Evolutionary conservation across 64 coral and sea anemone species (phyloP), one percentile per base, ranked within the genome.

Genomic region (Montipora efflorescens): DNA sequence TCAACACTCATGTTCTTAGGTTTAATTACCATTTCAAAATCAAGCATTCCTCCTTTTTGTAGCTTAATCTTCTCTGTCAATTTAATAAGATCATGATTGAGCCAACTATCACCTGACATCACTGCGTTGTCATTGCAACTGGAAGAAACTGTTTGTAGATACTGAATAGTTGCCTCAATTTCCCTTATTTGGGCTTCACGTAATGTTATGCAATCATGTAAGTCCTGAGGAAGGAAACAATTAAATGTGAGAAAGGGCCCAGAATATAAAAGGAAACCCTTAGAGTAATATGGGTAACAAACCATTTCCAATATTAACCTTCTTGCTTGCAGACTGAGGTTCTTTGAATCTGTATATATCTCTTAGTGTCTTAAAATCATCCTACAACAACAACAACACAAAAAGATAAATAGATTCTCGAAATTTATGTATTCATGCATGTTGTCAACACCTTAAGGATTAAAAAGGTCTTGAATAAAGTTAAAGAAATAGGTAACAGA

Each of bases 271-370:
- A 36, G 36, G 1, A 36, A 36, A 36, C 36, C 36, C 36, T 36
- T 36, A 2, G 36, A 36, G 36, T 36, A 36, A 36, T 36, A 36
- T 2, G 36, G 36, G 36, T 36, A 36, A 36, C 36, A 36, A 36
- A 36, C 49, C 53, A 44, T 11, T 57, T 50, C 18, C 12, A 80
- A 13, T 46, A 79, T 59, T 92, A 28, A 93, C 92, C 48, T 79
- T 58, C 20, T 52, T 88, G 36, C 10, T 57, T 44, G 15, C 69
- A 44, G 92, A 79, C 57, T 15, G 25, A 71, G 92, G 92, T 44
- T 85, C 74, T 6, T 77, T 23, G 62, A 93, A 93, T 87, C 67
- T 75, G 36, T 93, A 93, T 11, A 93, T 72, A 67, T 93, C 74
- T 57, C 1, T 53, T 10, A 93, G 84, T 46, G 48, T 69, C 76